phyloP scores from a whole-genome alignment of 2,888 invertebrate genomes.

The Smittia aterrima region DNA sequence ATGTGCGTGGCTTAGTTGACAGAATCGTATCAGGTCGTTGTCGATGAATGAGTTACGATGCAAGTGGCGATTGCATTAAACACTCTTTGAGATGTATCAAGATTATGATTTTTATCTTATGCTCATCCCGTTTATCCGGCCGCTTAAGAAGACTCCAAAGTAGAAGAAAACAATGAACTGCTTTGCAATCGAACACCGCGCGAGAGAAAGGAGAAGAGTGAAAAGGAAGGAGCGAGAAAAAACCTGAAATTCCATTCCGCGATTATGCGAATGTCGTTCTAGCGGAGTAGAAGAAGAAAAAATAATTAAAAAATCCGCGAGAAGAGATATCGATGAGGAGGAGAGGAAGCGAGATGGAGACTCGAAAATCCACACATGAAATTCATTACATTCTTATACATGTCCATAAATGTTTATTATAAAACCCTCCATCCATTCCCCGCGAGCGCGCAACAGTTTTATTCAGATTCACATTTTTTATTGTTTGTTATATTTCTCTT shows the following conservation, averaged over 20 bases:
- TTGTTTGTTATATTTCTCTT: slow-evolving; percentile 25
- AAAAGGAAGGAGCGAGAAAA: slow-evolving; percentile 3
- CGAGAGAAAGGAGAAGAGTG: neutral
- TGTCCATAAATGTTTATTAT: slow-evolving; percentile 31
- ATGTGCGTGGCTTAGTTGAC: neutral
- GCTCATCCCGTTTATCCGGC: slow-evolving; percentile 24
- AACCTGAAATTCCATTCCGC: slow-evolving; percentile 33
- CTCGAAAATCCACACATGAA: slow-evolving; percentile 30
- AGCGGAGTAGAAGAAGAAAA: slow-evolving; percentile 25
- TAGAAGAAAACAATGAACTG: slow-evolving; percentile 16
- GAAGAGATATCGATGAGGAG: slow-evolving; percentile 13
- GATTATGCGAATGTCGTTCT: slow-evolving; percentile 38
- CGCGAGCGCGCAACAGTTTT: slow-evolving; percentile 14
- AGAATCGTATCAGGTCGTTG: slow-evolving; percentile 7
- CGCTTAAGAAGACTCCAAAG: neutral
- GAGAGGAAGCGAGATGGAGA: slow-evolving; percentile 1
- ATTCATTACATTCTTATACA: slow-evolving; percentile 38
- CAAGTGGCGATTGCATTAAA: neutral
- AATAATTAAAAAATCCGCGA: slow-evolving; percentile 22
- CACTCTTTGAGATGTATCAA: neutral
- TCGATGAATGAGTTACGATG: neutral
- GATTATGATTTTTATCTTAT: neutral
- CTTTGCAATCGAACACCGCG: neutral
- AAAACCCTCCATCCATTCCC: neutral
- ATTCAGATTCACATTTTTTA: slow-evolving; percentile 27